Evolutionary conservation across 2,797 vertebrate species (phyloP).

Genomic region (Anabas testudineus): DNA sequence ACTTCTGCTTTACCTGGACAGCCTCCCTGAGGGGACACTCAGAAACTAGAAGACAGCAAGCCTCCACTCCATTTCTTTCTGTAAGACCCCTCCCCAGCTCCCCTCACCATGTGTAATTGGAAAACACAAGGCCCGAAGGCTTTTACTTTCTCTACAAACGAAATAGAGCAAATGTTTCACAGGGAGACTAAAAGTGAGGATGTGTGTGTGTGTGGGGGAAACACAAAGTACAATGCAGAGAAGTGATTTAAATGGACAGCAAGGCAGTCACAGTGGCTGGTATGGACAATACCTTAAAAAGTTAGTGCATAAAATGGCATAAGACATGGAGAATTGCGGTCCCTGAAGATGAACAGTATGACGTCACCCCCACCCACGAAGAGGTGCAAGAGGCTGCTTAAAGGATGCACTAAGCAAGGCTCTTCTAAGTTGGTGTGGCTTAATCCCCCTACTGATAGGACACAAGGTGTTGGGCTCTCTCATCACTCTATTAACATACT

Average conservation of each 20-base stretch:
- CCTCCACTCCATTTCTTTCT: conserved; percentile 45
- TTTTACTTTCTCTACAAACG: conserved; percentile 46
- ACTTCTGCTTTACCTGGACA: conserved; percentile 66
- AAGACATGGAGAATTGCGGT: no score
- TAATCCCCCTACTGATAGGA: conserved; percentile 42
- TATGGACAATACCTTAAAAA: conserved; percentile 2
- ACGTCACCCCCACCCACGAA: not conserved
- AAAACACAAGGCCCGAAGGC: conserved; percentile 63
- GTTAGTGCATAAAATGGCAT: no score
- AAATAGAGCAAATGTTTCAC: conserved; percentile 53
- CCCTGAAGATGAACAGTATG: no score
- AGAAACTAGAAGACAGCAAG: conserved; percentile 39
- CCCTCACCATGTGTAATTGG: conserved; percentile 60
- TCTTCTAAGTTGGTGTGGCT: conserved; percentile 37
- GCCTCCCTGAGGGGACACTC: conserved; percentile 64
- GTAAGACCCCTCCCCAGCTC: conserved; percentile 27
- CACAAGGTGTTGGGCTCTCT: conserved; percentile 17
- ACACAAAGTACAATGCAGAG: conserved; percentile 8
- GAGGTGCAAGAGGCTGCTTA: conserved; percentile 5
- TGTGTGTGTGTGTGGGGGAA: conserved; percentile 2
- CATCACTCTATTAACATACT: conserved; percentile 14
- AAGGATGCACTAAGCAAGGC: conserved; percentile 12
- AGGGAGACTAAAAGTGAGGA: conserved; percentile 29
- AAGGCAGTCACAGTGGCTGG: conserved; percentile 18
- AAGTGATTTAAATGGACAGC: conserved; percentile 39